These are phyloP conservation scores for Alethe diademata DNA, from an alignment of 2,113 vertebrate genomes.

Conservation along the genomic window DNA sequence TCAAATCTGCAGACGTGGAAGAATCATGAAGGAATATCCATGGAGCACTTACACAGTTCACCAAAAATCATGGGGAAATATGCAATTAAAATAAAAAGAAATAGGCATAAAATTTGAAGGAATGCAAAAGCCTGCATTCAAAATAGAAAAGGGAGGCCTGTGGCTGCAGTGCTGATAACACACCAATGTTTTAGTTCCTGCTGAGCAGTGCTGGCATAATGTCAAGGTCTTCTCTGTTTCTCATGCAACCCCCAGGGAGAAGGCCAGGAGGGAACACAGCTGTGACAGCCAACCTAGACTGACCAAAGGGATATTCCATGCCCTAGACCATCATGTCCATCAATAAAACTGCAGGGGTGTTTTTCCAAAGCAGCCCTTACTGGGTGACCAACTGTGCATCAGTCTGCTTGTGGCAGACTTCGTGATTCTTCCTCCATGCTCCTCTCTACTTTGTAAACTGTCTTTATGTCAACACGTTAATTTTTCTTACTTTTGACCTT, in stretches of 20 bases:
- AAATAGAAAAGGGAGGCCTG: background rate
- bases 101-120: background rate
- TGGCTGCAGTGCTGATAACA: background rate
- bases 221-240: background rate
- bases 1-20: background rate
- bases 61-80: background rate
- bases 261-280: background rate
- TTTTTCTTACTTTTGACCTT: background rate
- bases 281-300: accelerated
- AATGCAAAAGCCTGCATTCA: background rate
- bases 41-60: background rate
- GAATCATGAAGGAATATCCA: background rate
- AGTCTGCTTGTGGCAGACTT: background rate
- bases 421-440: background rate
- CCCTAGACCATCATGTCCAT: background rate
- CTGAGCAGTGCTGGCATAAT: accelerated
- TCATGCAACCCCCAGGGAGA: background rate
- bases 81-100: background rate
- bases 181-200: background rate
- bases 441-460: background rate
- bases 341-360: background rate
- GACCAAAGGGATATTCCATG: background rate
- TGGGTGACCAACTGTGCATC: background rate
- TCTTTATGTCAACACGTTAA: accelerated
- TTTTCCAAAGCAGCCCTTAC: background rate